A percentile compares a stretch with the other conserved stretches of the same genome.
Conservation (phyloP, 1,140 invertebrate genomes). For the Aradophagus sp. region DNA sequence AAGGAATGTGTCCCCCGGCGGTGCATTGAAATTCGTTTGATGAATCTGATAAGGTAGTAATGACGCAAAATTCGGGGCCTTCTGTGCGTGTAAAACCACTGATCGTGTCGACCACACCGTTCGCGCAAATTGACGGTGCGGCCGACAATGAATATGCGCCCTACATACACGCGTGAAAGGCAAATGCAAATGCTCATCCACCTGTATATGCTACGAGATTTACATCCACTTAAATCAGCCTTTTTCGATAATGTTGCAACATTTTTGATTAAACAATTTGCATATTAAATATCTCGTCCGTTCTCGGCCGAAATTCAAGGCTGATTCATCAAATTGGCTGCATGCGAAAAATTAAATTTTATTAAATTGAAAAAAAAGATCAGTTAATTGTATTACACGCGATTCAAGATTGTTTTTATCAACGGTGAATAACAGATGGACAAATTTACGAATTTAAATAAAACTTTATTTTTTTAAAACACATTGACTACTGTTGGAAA, state of each 20-base stretch:
- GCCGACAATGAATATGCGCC: slow-evolving; percentile 21
- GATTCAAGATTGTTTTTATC: too few species aligned
- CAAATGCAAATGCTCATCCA: slow-evolving; percentile 36
- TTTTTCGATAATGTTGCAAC: slow-evolving; percentile 29
- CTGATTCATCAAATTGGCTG: too few species aligned
- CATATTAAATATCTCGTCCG: slow-evolving; percentile 10
- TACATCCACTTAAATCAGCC: slow-evolving; percentile 35
- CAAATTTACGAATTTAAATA: too few species aligned
- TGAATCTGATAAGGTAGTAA: slow-evolving; percentile 38
- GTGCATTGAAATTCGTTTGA: slow-evolving; percentile 26
- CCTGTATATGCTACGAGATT: slow-evolving; percentile 27
- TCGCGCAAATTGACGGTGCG: slow-evolving; percentile 39
- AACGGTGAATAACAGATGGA: too few species aligned
- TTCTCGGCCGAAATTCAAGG: slow-evolving; percentile 2
- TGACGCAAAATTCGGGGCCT: slow-evolving; percentile 42
- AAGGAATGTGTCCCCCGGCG: slow-evolving; percentile 12
- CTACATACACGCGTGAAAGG: slow-evolving; percentile 35
- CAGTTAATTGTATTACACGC: too few species aligned
- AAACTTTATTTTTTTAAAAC: too few species aligned
- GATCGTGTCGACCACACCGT: slow-evolving; percentile 28
- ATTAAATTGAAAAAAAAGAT: too few species aligned
- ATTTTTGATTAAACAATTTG: slow-evolving; percentile 38
- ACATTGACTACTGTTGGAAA: too few species aligned
- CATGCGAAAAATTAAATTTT: too few species aligned
- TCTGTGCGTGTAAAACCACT: slow-evolving; percentile 22